Evolutionary conservation across 2,113 vertebrate genomes (phyloP).

Genomic region (Orthonyx spaldingii): DNA sequence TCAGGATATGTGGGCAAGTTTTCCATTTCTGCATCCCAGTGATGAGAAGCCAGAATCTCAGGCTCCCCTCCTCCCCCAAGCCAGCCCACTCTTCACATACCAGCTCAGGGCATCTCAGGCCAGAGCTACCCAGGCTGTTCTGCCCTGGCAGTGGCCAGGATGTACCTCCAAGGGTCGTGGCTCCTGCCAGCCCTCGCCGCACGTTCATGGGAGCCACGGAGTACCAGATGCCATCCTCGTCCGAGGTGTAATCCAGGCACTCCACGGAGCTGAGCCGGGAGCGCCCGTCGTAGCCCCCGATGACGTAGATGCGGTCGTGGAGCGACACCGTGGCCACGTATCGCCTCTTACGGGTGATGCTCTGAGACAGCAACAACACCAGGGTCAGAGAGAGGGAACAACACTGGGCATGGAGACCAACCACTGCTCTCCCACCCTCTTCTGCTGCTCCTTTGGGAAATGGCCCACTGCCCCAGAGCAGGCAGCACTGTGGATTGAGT

Average conservation of each 20-base stretch:
- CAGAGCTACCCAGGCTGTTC: not conserved
- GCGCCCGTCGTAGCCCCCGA: slow-evolving; percentile 94
- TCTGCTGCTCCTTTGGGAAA: not conserved
- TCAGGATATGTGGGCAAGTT: not conserved
- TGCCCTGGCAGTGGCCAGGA: not conserved
- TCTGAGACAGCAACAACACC: slow-evolving; percentile 62
- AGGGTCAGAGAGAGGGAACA: not conserved
- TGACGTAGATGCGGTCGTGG: slow-evolving; percentile 94
- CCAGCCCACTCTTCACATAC: not conserved
- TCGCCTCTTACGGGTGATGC: slow-evolving; percentile 92
- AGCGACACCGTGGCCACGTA: slow-evolving; percentile 96
- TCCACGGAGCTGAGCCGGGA: slow-evolving; percentile 96
- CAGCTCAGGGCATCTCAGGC: not conserved
- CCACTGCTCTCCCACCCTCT: not conserved
- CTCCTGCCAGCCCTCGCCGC: slow-evolving; percentile 89
- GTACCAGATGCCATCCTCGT: slow-evolving; percentile 98
- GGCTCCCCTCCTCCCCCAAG: not conserved
- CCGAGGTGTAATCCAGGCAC: slow-evolving; percentile 92
- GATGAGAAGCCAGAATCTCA: not conserved
- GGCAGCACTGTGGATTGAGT: not conserved
- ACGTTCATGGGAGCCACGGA: slow-evolving; percentile 98
- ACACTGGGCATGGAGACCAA: not conserved
- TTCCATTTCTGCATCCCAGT: not conserved
- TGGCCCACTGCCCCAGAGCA: not conserved
- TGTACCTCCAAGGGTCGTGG: slow-evolving; percentile 91